Conservation (phyloP, 2,888 invertebrate species). For the Agapostemon virescens region DNA sequence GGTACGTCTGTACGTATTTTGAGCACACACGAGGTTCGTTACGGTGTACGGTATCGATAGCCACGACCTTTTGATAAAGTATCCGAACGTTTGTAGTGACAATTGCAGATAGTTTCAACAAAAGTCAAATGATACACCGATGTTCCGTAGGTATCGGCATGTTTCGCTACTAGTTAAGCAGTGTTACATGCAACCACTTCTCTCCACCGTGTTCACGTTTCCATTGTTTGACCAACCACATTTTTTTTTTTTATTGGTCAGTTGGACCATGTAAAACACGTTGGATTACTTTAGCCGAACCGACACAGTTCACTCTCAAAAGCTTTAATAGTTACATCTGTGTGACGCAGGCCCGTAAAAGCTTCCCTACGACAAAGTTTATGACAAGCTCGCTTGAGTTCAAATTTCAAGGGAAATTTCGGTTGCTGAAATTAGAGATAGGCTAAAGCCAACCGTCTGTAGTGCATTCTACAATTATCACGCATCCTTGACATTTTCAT, state of each 20-base stretch:
- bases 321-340: slow-evolving; percentile 5
- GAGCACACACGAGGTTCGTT: background rate
- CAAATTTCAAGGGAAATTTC: slow-evolving; percentile 5
- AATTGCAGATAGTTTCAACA: background rate
- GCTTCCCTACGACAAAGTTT: background rate
- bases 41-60: background rate
- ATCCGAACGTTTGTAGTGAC: background rate
- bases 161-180: background rate
- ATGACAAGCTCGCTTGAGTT: slow-evolving; percentile 4
- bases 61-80: background rate
- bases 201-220: background rate
- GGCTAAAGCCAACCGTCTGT: background rate
- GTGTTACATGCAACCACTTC: background rate
- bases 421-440: background rate
- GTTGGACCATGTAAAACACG: slow-evolving; percentile 3
- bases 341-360: slow-evolving; percentile 13
- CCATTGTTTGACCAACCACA: background rate
- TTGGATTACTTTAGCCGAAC: slow-evolving; percentile 1
- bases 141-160: background rate
- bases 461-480: background rate
- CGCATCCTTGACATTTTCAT: background rate
- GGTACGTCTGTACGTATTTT: no score
- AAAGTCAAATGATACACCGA: background rate
- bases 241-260: background rate
- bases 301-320: background rate